Percentiles rank a stretch among this genome's conserved stretches.
These are phyloP conservation scores for Anthopleura xanthogrammica DNA, from an alignment of 92 coral and sea anemone genomes.

Conservation along the genomic window DNA sequence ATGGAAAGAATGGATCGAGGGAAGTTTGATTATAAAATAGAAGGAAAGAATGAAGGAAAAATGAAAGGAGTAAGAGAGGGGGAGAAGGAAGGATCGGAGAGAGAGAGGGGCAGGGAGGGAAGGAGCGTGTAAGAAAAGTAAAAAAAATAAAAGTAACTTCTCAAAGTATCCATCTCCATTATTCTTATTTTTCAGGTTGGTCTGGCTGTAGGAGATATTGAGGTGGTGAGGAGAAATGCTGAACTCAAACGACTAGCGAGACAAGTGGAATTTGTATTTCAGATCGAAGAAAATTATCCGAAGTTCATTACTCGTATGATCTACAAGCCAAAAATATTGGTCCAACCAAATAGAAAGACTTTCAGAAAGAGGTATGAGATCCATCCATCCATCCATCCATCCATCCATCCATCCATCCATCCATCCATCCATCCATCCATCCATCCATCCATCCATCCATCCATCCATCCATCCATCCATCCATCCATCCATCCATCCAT, in stretches of 20 bases:
- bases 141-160: too few species aligned
- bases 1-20: too few species aligned
- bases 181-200: constrained; percentile 51
- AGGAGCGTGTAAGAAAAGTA: background rate
- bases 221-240: constrained; percentile 58
- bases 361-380: constrained; percentile 3
- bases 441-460: too few species aligned
- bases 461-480: background rate
- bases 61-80: background rate
- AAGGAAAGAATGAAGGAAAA: background rate
- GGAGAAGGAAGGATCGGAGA: background rate
- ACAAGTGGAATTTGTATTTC: constrained; percentile 62
- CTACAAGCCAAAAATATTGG: constrained; percentile 29
- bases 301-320: constrained; percentile 51
- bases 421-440: too few species aligned
- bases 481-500: background rate
- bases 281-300: constrained; percentile 65
- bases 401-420: background rate
- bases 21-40: background rate
- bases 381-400: background rate
- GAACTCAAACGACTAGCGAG: constrained; percentile 58
- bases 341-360: constrained; percentile 40
- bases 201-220: constrained; percentile 79
- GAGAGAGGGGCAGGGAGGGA: background rate
- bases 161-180: background rate